Base-by-base conservation (phyloP, 64 coral and sea anemone species). In the Stichodactyla helianthus region DNA sequence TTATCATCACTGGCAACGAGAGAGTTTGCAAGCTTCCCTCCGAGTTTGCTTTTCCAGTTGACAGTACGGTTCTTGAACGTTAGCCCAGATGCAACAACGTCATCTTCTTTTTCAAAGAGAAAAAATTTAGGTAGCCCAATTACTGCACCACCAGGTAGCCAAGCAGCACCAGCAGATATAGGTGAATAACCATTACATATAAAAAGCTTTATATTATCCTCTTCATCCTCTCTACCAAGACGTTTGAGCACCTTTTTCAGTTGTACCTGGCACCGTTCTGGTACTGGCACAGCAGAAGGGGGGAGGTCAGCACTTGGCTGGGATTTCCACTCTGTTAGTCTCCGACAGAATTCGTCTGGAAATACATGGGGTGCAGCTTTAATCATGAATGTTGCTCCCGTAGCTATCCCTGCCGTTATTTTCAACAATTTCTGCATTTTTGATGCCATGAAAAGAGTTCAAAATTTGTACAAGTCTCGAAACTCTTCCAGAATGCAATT, bases 111-210 rank as follows among this genome's bases (percentile, higher is more conserved):
- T 79, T 92, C 88, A 88, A 90, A 93, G 11, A 99, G 79, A 55
- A 93, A 89, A 25, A 79, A 90, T 19, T 92, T 94, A 55, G 97
- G 93, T n/a, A 99, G 54, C 10, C 97, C 97, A 8, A 99, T 91
- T 6, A 92, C 93, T 11, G 93, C 97, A 20, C 97, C 93, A 14
- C 61, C 83, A 4, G 97, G 97, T 50, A 99, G 81, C 82, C 65
- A 59, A 25, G 87, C 87, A 83, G 97, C 91, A 85, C 97, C 97
- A 22, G 88, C 93, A 71, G 93, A 99, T 31, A 93, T 55, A 13
- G 90, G 88, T 63, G 88, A 54, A 25, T 82, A 95, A 59, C 90
- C 90, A 14, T 91, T 70, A 87, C 86, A 88, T 50, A 99, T 79
- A 84, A 95, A 99, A 15, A 99, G 59, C 76, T 67, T 99, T 5